Evolutionary conservation across 2,888 invertebrate species (phyloP).

Genomic region (Nephrotoma guestfalica): DNA sequence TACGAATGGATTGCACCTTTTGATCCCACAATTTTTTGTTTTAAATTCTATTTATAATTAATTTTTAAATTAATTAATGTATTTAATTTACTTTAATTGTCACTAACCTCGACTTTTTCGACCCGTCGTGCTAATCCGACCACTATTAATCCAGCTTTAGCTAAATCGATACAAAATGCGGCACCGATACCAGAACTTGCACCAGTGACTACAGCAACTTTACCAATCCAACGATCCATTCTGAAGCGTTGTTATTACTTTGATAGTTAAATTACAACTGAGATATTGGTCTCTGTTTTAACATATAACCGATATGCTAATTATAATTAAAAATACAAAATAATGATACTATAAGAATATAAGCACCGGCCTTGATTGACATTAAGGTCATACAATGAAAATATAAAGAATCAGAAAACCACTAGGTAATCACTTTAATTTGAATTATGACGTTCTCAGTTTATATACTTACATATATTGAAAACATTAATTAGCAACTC

Average conservation of each 20-base stretch:
- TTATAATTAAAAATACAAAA: not conserved
- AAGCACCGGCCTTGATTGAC: too few species aligned
- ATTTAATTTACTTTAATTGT: conserved; percentile 11
- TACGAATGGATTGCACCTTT: conserved; percentile 27
- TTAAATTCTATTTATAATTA: conserved; percentile 7
- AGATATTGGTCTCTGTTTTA: not conserved
- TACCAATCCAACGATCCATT: conserved; percentile 24
- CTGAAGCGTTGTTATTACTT: not conserved
- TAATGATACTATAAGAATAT: too few species aligned
- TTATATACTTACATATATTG: too few species aligned
- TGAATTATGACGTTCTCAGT: too few species aligned
- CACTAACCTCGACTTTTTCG: conserved; percentile 24
- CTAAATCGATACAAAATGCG: conserved; percentile 30
- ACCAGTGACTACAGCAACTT: conserved; percentile 44
- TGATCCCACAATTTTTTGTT: conserved; percentile 11
- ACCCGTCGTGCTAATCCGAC: conserved; percentile 37
- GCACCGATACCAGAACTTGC: conserved; percentile 43
- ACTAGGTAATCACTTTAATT: too few species aligned
- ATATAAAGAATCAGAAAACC: too few species aligned
- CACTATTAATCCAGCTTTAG: conserved; percentile 36
- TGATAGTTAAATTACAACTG: not conserved
- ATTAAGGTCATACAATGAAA: too few species aligned
- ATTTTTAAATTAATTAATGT: not conserved
- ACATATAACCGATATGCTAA: not conserved
- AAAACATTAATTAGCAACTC: too few species aligned